A percentile compares a stretch with the other conserved stretches of the same genome.
phyloP scores from a whole-genome alignment of 2,113 vertebrate genomes.

The Epinephelus cyanopodus region DNA sequence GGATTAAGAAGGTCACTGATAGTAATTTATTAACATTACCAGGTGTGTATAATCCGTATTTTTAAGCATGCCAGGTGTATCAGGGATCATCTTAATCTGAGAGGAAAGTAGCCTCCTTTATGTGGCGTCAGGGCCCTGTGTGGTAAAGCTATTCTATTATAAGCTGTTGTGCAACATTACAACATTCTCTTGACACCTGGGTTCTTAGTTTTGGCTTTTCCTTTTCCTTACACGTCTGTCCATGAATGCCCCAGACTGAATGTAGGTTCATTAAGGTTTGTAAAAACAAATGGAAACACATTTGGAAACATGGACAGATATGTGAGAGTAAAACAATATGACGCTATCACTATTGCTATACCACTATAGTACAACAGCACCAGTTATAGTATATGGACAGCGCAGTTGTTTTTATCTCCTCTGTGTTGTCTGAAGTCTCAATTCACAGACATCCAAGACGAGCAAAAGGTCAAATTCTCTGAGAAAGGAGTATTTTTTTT shows the following conservation, averaged over 20 bases:
- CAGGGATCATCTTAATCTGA: neutral
- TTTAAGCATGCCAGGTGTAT: neutral
- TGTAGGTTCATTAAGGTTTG: neutral
- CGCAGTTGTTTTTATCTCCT: neutral
- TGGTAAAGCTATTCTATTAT: neutral
- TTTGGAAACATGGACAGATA: neutral
- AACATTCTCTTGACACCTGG: neutral
- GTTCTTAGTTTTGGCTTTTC: neutral
- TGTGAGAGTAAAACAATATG: neutral
- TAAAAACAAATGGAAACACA: neutral
- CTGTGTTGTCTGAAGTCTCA: neutral
- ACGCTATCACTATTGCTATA: neutral
- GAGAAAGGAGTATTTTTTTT: neutral
- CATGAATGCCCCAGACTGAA: neutral
- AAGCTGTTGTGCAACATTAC: no score
- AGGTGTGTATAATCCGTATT: neutral
- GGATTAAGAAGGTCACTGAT: no score
- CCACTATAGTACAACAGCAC: no score
- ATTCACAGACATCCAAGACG: neutral
- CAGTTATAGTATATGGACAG: neutral
- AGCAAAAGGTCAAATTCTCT: neutral
- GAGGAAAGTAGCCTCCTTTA: neutral
- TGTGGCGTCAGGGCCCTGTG: neutral
- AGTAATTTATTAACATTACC: neutral
- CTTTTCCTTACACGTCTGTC: neutral